These are phyloP conservation scores for Drosophila teissieri DNA, from an alignment of 1,140 invertebrate genomes.

Conservation along the genomic window DNA sequence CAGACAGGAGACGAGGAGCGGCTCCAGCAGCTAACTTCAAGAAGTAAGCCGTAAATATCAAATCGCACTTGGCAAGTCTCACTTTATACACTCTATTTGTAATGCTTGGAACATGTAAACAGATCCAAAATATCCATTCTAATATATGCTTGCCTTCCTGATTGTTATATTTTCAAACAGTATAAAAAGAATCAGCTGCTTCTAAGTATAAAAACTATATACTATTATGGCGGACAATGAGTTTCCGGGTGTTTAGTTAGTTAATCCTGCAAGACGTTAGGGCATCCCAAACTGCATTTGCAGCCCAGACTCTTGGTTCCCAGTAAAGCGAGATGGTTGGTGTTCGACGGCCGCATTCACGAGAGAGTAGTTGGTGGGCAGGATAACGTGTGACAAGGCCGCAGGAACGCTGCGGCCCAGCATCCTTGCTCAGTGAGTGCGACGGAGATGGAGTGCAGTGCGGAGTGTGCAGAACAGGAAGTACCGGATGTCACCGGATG, in stretches of 20 bases:
- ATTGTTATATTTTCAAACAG: no score
- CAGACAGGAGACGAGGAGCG: conserved; percentile 50
- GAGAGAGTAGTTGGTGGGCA: conserved; percentile 59
- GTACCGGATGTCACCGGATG: conserved; percentile 80
- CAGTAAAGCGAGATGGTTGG: conserved; percentile 49
- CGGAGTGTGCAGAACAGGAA: conserved; percentile 52
- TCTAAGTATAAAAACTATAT: not conserved
- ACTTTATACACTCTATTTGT: conserved; percentile 2
- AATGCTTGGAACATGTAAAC: not conserved
- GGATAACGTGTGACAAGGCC: conserved; percentile 72
- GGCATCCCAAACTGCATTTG: not conserved
- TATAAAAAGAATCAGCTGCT: no score
- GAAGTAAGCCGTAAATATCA: conserved; percentile 17
- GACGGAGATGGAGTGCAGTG: not conserved
- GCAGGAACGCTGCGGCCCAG: conserved; percentile 59
- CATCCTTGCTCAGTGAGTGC: conserved; percentile 19
- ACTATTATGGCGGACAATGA: not conserved
- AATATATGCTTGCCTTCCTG: no score
- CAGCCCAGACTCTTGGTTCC: conserved; percentile 15
- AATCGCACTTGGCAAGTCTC: not conserved
- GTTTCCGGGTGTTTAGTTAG: no score
- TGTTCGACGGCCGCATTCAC: conserved; percentile 31
- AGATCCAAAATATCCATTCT: not conserved
- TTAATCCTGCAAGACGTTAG: no score
- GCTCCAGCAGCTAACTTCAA: conserved; percentile 16